Evolutionary conservation across 2,797 vertebrate species (phyloP), one percentile per base, ranked within the genome.

Genomic region (Rhinogobio ventralis): DNA sequence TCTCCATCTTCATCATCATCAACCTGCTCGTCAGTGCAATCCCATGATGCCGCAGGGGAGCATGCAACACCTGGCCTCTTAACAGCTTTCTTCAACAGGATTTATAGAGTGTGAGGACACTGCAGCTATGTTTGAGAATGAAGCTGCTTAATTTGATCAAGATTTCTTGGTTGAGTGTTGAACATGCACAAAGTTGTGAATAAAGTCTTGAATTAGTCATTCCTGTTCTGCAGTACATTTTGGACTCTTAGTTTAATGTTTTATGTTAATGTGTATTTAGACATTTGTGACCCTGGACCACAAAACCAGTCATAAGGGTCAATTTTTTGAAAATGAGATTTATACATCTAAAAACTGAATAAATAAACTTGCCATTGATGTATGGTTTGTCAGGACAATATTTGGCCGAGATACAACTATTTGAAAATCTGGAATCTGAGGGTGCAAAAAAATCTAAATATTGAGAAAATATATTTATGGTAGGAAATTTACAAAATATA

Each of bases 1-100:
- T 92, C 79, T 55, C 77, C 82, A 69, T n/a, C 87, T 33, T 89
- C 86, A 81, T 76, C 85, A 78, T 90, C 84, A 88, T 89, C 78
- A 66, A 79, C 79, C 60, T 55, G 55, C 75, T 82, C 74, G 7
- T 81, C 28, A 23, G 71, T 55, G 33, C 68, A 74, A 74, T 84
- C 64, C 82, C 72, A 80, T 77, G 73, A 87, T 85, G 83, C 85
- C 77, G 55, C 64, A 46, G 76, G 64, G 69, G 82, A 82, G 74
- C 86, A 55, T 83, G 66, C 72, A 49, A 42, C 60, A 46, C 62
- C 33, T 66, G 49, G 82, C 55, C 45, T 85, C 83, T 62, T 19
- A 71, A 42, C 15, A 46, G 55, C 82, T 62, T 62, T 79, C 30
- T 66, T 42, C 42, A 46, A 62, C 75, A 88, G 84, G 71, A 57